Evolutionary conservation across 2,888 invertebrate genomes (phyloP).

Genomic region (Cistogaster globosa): DNA sequence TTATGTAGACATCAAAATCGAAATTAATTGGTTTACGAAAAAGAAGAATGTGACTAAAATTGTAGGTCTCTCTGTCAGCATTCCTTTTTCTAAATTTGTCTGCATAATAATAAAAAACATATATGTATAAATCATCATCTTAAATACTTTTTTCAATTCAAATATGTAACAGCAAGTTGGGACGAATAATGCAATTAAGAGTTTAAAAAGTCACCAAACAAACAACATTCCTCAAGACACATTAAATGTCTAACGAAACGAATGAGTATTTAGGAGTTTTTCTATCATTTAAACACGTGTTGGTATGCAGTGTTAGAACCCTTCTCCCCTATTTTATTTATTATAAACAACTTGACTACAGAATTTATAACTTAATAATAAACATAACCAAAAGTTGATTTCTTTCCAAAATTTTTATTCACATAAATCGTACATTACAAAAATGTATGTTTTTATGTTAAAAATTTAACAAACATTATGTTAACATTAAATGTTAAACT

Average conservation of each 20-base stretch:
- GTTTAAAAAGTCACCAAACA: constrained; percentile 43
- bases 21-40: constrained; percentile 56
- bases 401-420: background rate
- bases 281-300: constrained; percentile 43
- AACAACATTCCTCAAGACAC: constrained; percentile 28
- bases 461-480: constrained; percentile 65
- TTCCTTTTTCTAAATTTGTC: no score
- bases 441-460: constrained; percentile 61
- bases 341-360: background rate
- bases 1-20: constrained; percentile 61
- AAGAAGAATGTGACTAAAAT: no score
- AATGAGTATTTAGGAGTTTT: constrained; percentile 19
- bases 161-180: constrained; percentile 56
- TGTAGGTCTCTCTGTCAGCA: no score
- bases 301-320: constrained; percentile 23
- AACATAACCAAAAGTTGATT: background rate
- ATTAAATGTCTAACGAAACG: constrained; percentile 34
- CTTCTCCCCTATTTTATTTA: background rate
- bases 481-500: constrained; percentile 59
- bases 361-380: constrained; percentile 59
- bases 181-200: constrained; percentile 70
- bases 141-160: no score
- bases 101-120: no score
- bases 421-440: constrained; percentile 19
- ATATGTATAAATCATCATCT: no score